Conservation (phyloP, 2,888 invertebrate genomes). For the Gnatocerus cornutus region DNA sequence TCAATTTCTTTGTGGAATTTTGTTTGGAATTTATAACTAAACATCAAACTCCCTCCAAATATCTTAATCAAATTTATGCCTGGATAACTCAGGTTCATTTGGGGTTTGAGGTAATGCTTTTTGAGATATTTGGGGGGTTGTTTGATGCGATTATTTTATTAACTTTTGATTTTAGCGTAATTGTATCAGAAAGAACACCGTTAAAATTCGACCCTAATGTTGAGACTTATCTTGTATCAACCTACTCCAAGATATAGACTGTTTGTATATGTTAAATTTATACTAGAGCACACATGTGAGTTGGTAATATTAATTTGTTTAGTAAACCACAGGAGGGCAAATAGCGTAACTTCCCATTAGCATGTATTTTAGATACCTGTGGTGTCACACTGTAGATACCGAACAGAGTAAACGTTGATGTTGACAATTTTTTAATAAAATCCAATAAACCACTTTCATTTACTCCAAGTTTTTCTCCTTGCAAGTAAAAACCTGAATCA, state of each 20-base stretch:
- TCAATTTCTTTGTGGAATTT: slow-evolving; percentile 6
- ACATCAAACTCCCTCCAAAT: slow-evolving; percentile 9
- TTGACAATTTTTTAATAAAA: slow-evolving; percentile 40
- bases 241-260: slow-evolving; percentile 32
- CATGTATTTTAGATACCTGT: slow-evolving; percentile 30
- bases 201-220: slow-evolving; percentile 23
- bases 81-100: slow-evolving; percentile 3
- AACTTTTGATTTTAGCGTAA: not conserved
- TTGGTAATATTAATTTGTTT: slow-evolving; percentile 40
- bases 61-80: slow-evolving; percentile 15
- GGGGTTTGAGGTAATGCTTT: slow-evolving; percentile 10
- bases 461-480: slow-evolving; percentile 20
- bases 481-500: slow-evolving; percentile 48
- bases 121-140: slow-evolving; percentile 4
- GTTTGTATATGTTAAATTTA: slow-evolving; percentile 38
- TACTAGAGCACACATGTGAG: slow-evolving; percentile 37
- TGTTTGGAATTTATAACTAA: slow-evolving; percentile 11
- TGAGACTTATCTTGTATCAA: slow-evolving; percentile 25
- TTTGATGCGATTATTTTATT: slow-evolving; percentile 2
- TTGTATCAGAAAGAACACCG: not conserved
- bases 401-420: slow-evolving; percentile 28
- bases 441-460: slow-evolving; percentile 37
- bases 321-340: slow-evolving; percentile 37
- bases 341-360: slow-evolving; percentile 34
- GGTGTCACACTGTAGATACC: slow-evolving; percentile 26